Conservation (phyloP, 2,888 invertebrate species). For the Hydriomena furcata region DNA sequence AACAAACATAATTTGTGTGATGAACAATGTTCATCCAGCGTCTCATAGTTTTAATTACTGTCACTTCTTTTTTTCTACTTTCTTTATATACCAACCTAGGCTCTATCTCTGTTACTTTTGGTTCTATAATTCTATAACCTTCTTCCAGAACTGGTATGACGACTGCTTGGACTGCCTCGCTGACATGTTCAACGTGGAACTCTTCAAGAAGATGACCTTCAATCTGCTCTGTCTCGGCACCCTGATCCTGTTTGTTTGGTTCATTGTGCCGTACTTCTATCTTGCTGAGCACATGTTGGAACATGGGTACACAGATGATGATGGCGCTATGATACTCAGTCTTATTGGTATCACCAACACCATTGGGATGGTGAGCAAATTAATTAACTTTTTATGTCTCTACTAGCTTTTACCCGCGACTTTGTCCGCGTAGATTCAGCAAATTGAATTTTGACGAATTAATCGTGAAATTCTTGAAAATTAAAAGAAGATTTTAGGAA, state of each 20-base stretch:
- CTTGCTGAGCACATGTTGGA: conserved; percentile 91
- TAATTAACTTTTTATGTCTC: no score
- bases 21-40: no score
- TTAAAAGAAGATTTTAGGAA: no score
- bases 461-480: no score
- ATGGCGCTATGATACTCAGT: conserved; percentile 91
- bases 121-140: no score
- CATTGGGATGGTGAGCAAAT: conserved; percentile 88
- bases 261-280: conserved; percentile 98
- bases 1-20: no score
- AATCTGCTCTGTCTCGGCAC: conserved; percentile 93
- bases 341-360: conserved; percentile 95
- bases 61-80: background rate
- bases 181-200: conserved; percentile 88
- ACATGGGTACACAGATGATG: conserved; percentile 87
- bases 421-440: no score
- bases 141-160: conserved; percentile 71
- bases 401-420: no score
- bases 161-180: conserved; percentile 63
- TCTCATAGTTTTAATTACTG: no score
- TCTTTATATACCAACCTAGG: background rate
- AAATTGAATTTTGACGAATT: no score
- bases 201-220: conserved; percentile 91
- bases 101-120: background rate
- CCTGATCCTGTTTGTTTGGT: conserved; percentile 95